Evolutionary conservation across 2,888 invertebrate species (phyloP).

Genomic region (Chymomyza fuscimana): DNA sequence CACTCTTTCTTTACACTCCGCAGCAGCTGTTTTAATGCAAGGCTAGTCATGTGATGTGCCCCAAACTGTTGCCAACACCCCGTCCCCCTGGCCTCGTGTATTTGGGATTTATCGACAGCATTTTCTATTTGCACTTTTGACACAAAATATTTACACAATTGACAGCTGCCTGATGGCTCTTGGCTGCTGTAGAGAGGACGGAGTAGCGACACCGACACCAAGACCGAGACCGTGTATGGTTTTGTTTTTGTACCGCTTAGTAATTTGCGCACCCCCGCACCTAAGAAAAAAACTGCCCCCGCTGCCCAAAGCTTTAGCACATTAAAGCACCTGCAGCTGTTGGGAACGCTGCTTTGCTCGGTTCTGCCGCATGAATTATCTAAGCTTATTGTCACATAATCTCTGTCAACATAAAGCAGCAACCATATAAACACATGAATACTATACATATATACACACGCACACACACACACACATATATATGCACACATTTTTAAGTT

Average conservation of each 20-base stretch:
- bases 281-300: too few species aligned
- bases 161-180: slow-evolving; percentile 53
- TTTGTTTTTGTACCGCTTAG: neutral
- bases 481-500: neutral
- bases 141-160: slow-evolving; percentile 72
- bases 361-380: slow-evolving; percentile 47
- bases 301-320: neutral
- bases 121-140: slow-evolving; percentile 6
- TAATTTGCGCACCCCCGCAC: too few species aligned
- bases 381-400: slow-evolving; percentile 70
- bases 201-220: too few species aligned
- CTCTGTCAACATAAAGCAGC: slow-evolving; percentile 54
- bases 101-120: slow-evolving; percentile 3
- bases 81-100: neutral
- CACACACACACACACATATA: neutral
- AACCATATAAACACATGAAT: slow-evolving; percentile 26
- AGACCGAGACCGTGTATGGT: neutral
- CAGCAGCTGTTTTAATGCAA: neutral
- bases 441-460: slow-evolving; percentile 9
- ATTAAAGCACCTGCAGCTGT: neutral
- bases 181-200: neutral
- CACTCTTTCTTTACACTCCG: neutral
- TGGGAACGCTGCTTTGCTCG: neutral
- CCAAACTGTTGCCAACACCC: neutral
- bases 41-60: slow-evolving; percentile 2